These are phyloP conservation scores for Napeogenes sylphis DNA, from an alignment of 2,888 invertebrate species.

Conservation along the genomic window DNA sequence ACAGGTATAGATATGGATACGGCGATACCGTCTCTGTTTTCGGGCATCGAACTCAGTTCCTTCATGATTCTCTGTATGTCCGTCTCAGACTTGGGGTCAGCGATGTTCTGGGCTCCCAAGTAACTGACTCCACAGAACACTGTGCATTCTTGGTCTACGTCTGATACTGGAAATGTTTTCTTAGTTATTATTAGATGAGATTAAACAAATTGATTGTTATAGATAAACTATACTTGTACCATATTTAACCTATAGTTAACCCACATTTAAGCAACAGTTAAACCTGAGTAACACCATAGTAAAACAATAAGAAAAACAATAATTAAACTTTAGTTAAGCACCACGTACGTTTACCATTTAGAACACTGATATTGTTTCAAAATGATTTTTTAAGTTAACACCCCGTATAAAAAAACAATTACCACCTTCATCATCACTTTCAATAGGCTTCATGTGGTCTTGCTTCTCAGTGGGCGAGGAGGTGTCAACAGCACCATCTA, in stretches of 20 bases:
- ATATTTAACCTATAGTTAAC: too few species aligned
- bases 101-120: slow-evolving; percentile 93
- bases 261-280: too few species aligned
- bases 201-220: too few species aligned
- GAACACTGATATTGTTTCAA: too few species aligned
- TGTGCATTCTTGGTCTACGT: slow-evolving; percentile 92
- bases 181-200: background rate
- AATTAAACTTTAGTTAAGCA: too few species aligned
- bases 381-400: too few species aligned
- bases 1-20: slow-evolving; percentile 95
- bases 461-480: slow-evolving; percentile 82
- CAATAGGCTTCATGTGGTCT: slow-evolving; percentile 86
- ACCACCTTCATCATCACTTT: slow-evolving; percentile 85
- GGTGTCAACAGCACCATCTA: slow-evolving; percentile 52
- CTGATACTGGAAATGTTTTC: slow-evolving; percentile 77
- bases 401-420: background rate
- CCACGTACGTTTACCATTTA: too few species aligned
- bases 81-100: slow-evolving; percentile 93
- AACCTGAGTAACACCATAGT: too few species aligned
- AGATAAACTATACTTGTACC: too few species aligned
- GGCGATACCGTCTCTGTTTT: slow-evolving; percentile 86
- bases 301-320: too few species aligned
- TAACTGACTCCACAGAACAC: slow-evolving; percentile 96
- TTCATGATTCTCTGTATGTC: slow-evolving; percentile 97
- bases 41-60: slow-evolving; percentile 88